Percentiles rank a stretch among this genome's conserved stretches.
Conservation (phyloP, 2,113 vertebrate genomes). For the Drymodes brunneopygia region DNA sequence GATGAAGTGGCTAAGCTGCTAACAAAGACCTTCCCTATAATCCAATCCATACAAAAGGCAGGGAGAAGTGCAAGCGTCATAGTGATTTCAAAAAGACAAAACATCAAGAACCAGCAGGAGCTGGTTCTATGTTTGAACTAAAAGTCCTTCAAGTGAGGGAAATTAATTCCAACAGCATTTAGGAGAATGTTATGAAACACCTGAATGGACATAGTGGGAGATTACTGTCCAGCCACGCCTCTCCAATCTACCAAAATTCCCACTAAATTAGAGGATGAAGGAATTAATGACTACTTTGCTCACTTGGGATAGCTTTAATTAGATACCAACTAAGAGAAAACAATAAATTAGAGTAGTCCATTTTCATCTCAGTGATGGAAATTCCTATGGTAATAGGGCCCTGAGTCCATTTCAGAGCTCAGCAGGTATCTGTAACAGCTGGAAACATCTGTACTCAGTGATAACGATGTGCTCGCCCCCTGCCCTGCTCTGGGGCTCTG, state of each 20-base stretch:
- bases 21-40: conserved; percentile 15
- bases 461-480: background rate
- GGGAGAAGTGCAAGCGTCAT: background rate
- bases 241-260: background rate
- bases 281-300: background rate
- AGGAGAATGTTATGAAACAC: background rate
- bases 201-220: background rate
- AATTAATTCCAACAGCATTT: background rate
- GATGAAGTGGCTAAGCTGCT: conserved; percentile 34
- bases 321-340: background rate
- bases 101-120: background rate
- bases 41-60: conserved; percentile 22
- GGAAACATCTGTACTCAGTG: background rate
- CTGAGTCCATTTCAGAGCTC: background rate
- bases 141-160: background rate
- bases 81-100: background rate
- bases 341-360: background rate
- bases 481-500: background rate
- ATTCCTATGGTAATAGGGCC: background rate
- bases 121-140: background rate
- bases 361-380: background rate
- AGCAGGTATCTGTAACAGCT: background rate
- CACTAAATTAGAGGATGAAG: background rate
- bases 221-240: background rate
- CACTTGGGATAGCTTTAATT: background rate